These are phyloP conservation scores for Novumbra hubbsi DNA, from an alignment of 2,797 vertebrate genomes.

Conservation along the genomic window DNA sequence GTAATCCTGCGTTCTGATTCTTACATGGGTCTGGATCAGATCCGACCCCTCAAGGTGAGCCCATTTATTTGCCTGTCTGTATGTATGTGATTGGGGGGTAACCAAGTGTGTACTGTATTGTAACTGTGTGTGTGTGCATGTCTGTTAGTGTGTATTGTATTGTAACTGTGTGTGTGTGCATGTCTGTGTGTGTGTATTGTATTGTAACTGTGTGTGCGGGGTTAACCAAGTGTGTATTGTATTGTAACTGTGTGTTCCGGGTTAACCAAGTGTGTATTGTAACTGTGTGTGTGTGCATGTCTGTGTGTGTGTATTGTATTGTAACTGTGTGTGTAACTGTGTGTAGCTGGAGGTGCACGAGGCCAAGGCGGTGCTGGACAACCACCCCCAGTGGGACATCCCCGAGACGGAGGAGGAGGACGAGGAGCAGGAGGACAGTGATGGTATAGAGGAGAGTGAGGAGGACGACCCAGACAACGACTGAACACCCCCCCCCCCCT, in stretches of 20 bases:
- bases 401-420: slow-evolving; percentile 93
- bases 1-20: slow-evolving; percentile 96
- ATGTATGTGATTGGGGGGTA: not conserved
- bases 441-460: slow-evolving; percentile 97
- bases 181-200: not conserved
- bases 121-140: slow-evolving; percentile 73
- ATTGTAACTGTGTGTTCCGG: slow-evolving; percentile 72
- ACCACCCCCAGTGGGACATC: slow-evolving; percentile 98
- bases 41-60: slow-evolving; percentile 93
- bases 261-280: not conserved
- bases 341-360: slow-evolving; percentile 94
- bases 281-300: slow-evolving; percentile 47
- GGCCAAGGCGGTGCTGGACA: slow-evolving; percentile 95
- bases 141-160: not conserved
- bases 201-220: slow-evolving; percentile 72
- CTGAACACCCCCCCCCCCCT: slow-evolving; percentile 58
- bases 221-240: not conserved
- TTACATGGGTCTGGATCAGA: slow-evolving; percentile 94
- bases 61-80: not conserved
- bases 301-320: not conserved
- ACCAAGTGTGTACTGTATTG: not conserved
- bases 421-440: slow-evolving; percentile 98
- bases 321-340: not conserved
- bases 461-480: slow-evolving; percentile 95
- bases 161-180: slow-evolving; percentile 47